Evolutionary conservation across 2,888 invertebrate genomes (phyloP).

Genomic region (Dicyrtoma fusca): DNA sequence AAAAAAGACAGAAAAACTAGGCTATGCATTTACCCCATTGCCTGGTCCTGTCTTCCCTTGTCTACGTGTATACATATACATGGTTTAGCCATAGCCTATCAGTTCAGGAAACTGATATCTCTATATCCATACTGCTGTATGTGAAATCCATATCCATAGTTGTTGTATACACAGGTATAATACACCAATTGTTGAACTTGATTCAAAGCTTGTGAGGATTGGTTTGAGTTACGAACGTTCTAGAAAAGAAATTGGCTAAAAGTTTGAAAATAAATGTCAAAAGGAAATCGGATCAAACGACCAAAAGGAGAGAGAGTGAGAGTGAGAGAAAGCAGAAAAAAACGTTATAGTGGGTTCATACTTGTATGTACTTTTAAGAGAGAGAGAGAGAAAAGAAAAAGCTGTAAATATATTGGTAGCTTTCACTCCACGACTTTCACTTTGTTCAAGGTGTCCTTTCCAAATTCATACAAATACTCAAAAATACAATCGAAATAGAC

Average conservation of each 20-base stretch:
- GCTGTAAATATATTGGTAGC: neutral
- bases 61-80: too few relatives aligned
- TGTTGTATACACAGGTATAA: too few relatives aligned
- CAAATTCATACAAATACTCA: too few relatives aligned
- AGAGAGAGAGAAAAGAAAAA: conserved; percentile 1
- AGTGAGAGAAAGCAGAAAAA: neutral
- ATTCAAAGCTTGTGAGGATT: conserved; percentile 1
- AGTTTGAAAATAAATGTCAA: conserved; percentile 28
- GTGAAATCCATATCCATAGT: too few relatives aligned
- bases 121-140: neutral
- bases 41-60: too few relatives aligned
- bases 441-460: too few relatives aligned
- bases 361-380: neutral
- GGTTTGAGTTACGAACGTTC: neutral
- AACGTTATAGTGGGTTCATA: too few relatives aligned
- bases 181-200: too few relatives aligned
- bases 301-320: neutral
- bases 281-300: conserved; percentile 6
- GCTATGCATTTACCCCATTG: too few relatives aligned
- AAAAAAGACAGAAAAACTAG: too few relatives aligned
- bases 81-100: too few relatives aligned
- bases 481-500: too few relatives aligned
- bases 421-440: neutral
- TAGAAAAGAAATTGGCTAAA: conserved; percentile 28
- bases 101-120: neutral